phyloP scores from a whole-genome alignment of 2,797 vertebrate genomes.

The Eremophila alpestris region DNA sequence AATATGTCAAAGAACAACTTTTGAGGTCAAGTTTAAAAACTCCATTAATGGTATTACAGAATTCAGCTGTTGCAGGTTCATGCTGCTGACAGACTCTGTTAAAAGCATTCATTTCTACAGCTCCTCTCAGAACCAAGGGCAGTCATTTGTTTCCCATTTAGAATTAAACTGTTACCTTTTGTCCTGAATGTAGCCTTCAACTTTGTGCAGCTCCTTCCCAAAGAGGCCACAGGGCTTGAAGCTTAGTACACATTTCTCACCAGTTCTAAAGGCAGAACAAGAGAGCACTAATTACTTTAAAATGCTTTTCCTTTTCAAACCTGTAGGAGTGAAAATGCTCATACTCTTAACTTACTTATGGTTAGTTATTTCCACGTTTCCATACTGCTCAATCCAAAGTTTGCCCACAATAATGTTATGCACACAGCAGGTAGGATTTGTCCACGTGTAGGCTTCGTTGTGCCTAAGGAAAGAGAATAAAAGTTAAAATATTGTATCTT shows the following conservation, averaged over 20 bases:
- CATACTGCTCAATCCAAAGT: conserved; percentile 99
- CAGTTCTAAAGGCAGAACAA: conserved; percentile 84
- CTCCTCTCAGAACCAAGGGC: neutral
- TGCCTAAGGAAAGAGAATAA: conserved; percentile 75
- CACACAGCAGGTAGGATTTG: conserved; percentile 96
- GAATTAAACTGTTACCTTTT: conserved; percentile 85
- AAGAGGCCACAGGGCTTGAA: conserved; percentile 97
- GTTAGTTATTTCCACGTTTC: conserved; percentile 94
- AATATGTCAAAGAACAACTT: neutral
- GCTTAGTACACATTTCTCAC: conserved; percentile 90
- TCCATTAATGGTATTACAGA: neutral
- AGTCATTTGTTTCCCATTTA: neutral
- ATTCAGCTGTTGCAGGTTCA: neutral
- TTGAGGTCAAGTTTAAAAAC: neutral
- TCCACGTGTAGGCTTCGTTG: conserved; percentile 96
- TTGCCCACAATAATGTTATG: conserved; percentile 98
- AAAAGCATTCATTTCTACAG: neutral
- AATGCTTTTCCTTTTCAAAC: neutral
- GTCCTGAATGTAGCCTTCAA: conserved; percentile 96
- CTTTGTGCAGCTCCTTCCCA: conserved; percentile 97
- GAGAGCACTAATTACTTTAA: neutral
- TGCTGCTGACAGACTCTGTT: neutral
- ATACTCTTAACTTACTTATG: conserved; percentile 85
- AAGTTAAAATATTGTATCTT: neutral
- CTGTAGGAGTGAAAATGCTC: neutral